Base-by-base conservation (phyloP, 1,140 invertebrate species). In the Lepidurus couesii region DNA sequence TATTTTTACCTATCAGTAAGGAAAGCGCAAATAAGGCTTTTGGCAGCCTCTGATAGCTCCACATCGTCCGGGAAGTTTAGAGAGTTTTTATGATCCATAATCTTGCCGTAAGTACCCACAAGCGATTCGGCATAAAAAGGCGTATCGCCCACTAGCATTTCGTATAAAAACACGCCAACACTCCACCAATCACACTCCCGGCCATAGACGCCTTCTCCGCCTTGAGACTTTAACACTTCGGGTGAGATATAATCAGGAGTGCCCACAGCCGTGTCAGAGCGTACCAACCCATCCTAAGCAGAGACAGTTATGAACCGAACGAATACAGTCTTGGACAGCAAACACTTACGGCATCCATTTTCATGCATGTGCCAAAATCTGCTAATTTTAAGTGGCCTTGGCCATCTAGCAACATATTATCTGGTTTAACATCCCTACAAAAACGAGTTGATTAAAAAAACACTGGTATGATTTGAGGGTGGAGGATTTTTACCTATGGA, bases 121-220 rank as follows among this genome's bases (percentile, higher is more conserved):
- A 99, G 89, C 75, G 96, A 98, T 83, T 99, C 98, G 1, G 97
- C 97, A 87, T 98, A 99, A 86, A 99, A 99, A 5, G 98, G 98
- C 6, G 97, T 97, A 85, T 99, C 98, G n/a, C 97, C 96, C 79
- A 98, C 92, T 8, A 99, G 87, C 96, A 99, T 99, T 88, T 99
- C 98, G 86, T 98, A 99, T 0, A 99, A 88, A 86, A 99, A 97
- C 76, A 99, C 97, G 65, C 98, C 98, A 16, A 99, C 97, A 16
- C 95, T 97, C 98, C 98, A 99, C 95, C 96, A 99, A 87, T 99
- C 98, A 86, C 98, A 98, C 86, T 99, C 97, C 47, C 94, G 87
- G 0, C 97, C 97, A 85, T 96, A 96, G 44, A 94, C 92, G 75
- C 96, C 95, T 84, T 97, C 94, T n/a, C 94, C 93, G 83, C 96